phyloP scores from a whole-genome alignment of 2,797 vertebrate species.

The Hemibagrus guttatus region DNA sequence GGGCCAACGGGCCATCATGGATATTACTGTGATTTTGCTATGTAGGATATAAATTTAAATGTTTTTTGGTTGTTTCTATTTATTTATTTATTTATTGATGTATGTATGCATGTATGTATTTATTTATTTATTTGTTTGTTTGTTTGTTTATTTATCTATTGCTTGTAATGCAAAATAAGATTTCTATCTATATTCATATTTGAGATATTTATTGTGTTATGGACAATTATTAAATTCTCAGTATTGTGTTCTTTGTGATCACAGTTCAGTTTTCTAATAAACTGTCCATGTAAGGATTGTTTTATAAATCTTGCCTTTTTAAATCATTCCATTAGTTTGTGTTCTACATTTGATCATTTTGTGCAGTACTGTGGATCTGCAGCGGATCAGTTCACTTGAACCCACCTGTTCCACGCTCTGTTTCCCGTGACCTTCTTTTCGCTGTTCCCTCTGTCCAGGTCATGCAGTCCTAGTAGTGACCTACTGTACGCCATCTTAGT shows the following conservation, averaged over 20 bases:
- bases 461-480: slow-evolving; percentile 18
- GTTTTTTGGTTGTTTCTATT: neutral
- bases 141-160: too few relatives aligned
- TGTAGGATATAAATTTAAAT: neutral
- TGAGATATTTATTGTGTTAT: slow-evolving; percentile 8
- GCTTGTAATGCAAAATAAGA: neutral
- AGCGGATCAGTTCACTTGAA: neutral
- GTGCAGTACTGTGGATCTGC: neutral
- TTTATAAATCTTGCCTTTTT: too few relatives aligned
- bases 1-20: neutral
- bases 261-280: neutral
- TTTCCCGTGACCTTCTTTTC: slow-evolving; percentile 27
- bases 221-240: neutral
- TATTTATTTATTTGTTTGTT: neutral
- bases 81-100: too few relatives aligned
- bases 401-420: slow-evolving; percentile 19
- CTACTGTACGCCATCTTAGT: neutral
- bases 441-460: neutral
- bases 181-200: neutral
- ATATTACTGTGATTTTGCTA: slow-evolving; percentile 2
- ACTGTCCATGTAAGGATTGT: neutral
- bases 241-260: too few relatives aligned
- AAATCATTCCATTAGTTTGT: neutral
- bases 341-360: neutral
- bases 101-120: too few relatives aligned